Conservation (phyloP, 2,797 vertebrate genomes). For the Vireo griseus region DNA sequence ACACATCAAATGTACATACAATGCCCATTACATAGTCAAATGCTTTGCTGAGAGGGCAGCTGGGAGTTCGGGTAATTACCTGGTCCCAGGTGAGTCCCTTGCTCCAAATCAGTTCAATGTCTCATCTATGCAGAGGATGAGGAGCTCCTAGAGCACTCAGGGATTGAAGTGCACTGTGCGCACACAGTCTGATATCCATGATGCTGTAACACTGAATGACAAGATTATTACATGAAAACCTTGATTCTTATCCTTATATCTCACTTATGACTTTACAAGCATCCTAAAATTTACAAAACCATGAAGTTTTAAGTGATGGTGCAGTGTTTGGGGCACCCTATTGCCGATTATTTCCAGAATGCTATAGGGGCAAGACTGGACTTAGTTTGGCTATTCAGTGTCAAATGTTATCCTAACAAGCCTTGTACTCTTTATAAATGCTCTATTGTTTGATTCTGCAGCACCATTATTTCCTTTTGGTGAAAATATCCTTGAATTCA, state of each 20-base stretch:
- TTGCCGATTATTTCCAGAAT: neutral
- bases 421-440: neutral
- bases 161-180: neutral
- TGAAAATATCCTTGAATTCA: neutral
- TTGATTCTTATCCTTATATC: neutral
- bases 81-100: neutral
- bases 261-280: neutral
- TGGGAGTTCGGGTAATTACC: neutral
- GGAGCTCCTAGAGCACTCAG: neutral
- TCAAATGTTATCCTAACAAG: neutral
- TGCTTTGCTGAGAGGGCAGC: neutral
- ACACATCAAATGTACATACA: neutral
- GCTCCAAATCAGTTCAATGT: neutral
- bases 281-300: neutral
- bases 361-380: neutral
- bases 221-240: neutral
- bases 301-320: neutral
- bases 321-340: neutral
- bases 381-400: neutral
- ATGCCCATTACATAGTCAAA: neutral
- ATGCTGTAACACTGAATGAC: neutral
- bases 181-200: neutral
- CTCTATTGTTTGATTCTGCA: neutral
- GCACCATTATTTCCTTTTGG: neutral
- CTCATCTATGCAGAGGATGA: neutral